Base-by-base conservation (phyloP, 2,888 invertebrate species). In the Troides aeacus region DNA sequence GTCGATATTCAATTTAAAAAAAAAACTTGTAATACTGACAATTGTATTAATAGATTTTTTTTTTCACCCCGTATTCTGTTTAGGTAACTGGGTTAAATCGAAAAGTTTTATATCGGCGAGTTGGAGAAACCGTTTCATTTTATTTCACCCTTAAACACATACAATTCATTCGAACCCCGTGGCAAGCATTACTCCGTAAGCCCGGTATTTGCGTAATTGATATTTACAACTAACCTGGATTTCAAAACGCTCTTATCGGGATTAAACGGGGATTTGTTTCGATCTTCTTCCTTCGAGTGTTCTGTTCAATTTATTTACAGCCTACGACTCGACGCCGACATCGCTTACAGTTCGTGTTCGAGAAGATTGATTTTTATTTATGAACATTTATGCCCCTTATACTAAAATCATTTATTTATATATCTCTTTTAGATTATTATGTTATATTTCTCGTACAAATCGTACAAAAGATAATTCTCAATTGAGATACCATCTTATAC, bases 151-250 rank as follows among this genome's bases (percentile, higher is more conserved):
- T 77, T 77, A 75, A 75, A 75, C 70, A 72, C 74, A 71, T 75
- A 74, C 74, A 76, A 78, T 78, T 77, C 78, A 78, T 74, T 78
- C 77, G 74, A 72, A 73, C 74, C 77, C 74, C 75, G 76, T 78
- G 82, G 79, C 77, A 75, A 76, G 79, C 82, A 76, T 83, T 82
- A 81, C 82, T 77, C 79, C 82, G 81, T 87, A 89, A 89, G 84
- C 86, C 72, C 80, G 84, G 88, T 85, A 86, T 92, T 90, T 88
- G 84, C 87, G 91, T 92, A 92, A 92, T 92, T 90, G 92, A 92
- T 92, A 92, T 92, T 92, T 92, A 92, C 92, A 84, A 89, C 90
- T 92, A 91, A 92, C 92, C 89, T 89, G 90, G 88, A 90, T 89
- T 85, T 84, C 78, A 78, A 81, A 83, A 82, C 81, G 88, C 89